Base-by-base conservation (phyloP, 2,113 vertebrate genomes). In the Oreochromis aureus region DNA sequence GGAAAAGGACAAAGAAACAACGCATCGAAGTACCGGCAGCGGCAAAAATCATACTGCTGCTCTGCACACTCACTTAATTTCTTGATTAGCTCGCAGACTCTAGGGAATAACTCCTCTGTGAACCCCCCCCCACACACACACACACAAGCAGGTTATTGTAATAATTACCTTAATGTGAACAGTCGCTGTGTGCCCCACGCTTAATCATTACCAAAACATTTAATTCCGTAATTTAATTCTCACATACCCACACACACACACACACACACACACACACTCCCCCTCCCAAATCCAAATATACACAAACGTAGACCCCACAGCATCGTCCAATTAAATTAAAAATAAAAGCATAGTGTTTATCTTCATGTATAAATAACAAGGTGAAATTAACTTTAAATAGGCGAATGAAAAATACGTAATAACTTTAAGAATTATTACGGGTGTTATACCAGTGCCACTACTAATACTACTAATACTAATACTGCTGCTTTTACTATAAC, bases 161-260 rank as follows among this genome's bases (percentile, higher is more conserved):
- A 87, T 91, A 93, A 94, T 95, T 93, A 92, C 55, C 83, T 39
- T 92, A 92, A 92, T 91, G 92, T 91, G 92, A 87, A 87, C 46
- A 41, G 78, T 81, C 84, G 69, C 36, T 87, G 71, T 85, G 93
- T 80, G 81, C 81, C 82, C 41, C 61, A 59, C 83, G 86, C 93
- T 94, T 93, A 93, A 94, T 93, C 82, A 93, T 92, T 93, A 84
- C 32, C n/a, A 61, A 91, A 90, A 89, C 89, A 91, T 93, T 95
- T 93, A 91, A 94, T 93, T 91, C 87, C 73, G 84, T 85, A 79
- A 91, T 82, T 84, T 78, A 86, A 91, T 86, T 82, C 32, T 6
- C 69, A 73, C 11, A 63, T 24, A 24, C 9, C 5, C 19, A 1
- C 59, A 19, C 59, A 1, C 27, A 10, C 56, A 5, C n/a, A 24